Base-by-base conservation (phyloP, 2,797 vertebrate genomes). In the Danionella dracula region DNA sequence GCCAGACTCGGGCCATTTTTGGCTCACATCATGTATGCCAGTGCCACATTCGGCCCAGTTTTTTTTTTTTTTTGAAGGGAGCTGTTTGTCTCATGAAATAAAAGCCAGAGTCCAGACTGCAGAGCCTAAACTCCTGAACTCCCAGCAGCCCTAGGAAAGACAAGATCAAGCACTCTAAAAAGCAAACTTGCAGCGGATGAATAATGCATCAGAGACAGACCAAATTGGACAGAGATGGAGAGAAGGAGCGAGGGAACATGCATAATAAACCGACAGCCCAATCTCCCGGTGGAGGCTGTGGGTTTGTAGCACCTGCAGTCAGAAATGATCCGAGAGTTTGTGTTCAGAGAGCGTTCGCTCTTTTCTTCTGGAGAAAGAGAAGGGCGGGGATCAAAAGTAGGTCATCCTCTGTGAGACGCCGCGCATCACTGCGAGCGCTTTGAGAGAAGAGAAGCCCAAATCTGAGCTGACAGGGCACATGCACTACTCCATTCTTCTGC, bases 361-460 rank as follows among this genome's bases (percentile, higher is more conserved):
- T 46, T 71, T 78, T 53, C 45, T 12, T 13, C 17, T 35, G 70
- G 20, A 50, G 48, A 8, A 20, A 27, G 38, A 9, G 38, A 59
- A 68, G 51, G 16, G 13, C 20, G 40, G 48, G 40, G 73, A 79
- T 75, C 35, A 77, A 85, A 90, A 88, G 83, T 90, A 89, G 88
- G 89, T 90, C 87, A 90, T 63, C 78, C 66, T 85, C 78, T 76
- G 55, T 41, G 80, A 88, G 79, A 85, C 80, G 74, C n/a, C n/a
- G n/a, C 67, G 35, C 81, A 78, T 82, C 76, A 79, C 74, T 79
- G 56, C 27, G 67, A 64, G 54, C 49, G 21, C 17, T 45, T 44
- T 20, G 6, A 27, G 23, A 27, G 3, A 27, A 27, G 23, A 27
- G 23, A 27, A 27, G 23, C 16, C 27, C 59, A 68, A 74, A 66